Base-by-base conservation (phyloP, 2,797 vertebrate genomes). In the Sebastes umbrosus region DNA sequence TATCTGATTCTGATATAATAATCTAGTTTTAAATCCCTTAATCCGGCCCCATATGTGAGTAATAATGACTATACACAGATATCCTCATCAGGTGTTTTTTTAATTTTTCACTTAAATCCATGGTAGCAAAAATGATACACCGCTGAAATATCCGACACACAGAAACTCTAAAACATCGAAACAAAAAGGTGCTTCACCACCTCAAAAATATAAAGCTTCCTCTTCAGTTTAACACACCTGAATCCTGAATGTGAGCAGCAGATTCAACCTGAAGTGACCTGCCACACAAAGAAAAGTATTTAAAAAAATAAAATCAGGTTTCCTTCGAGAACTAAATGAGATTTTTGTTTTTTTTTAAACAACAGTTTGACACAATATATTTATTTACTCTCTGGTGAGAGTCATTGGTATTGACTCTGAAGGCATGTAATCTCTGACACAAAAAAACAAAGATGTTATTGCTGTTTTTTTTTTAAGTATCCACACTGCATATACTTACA, bases 141-240 rank as follows among this genome's bases (percentile, higher is more conserved):
- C 88, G 83, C 79, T 90, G 87, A 94, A 93, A 94, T 91, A 89
- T 89, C 87, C 87, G 83, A 92, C 72, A 74, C 72, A 75, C 24
- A 88, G 24, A 77, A 77, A 86, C 68, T 80, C 84, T 71, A 83
- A 80, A 83, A 93, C 87, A 86, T 80, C 34, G 34, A 88, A 90
- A 92, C 79, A 79, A 88, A 84, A 87, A 88, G 88, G 91, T 90
- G 84, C 83, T 92, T 91, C 86, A 90, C 78, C 92, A 86, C 82
- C 84, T 90, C 68, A 54, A 22, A 22, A 92, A 86, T 93, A 94
- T 95, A 95, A 96, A 95, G 93, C 94, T 94, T 94, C 90, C 89
- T 87, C 85, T 90, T 91, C 81, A 75, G 83, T 89, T 84, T 74
- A 91, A 69, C 88, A 92, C 84, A 87, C 91, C 91, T 93, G 92